Evolutionary conservation across 2,888 invertebrate species (phyloP), one percentile per base, ranked within the genome.

Genomic region (Crossocerus cetratus): DNA sequence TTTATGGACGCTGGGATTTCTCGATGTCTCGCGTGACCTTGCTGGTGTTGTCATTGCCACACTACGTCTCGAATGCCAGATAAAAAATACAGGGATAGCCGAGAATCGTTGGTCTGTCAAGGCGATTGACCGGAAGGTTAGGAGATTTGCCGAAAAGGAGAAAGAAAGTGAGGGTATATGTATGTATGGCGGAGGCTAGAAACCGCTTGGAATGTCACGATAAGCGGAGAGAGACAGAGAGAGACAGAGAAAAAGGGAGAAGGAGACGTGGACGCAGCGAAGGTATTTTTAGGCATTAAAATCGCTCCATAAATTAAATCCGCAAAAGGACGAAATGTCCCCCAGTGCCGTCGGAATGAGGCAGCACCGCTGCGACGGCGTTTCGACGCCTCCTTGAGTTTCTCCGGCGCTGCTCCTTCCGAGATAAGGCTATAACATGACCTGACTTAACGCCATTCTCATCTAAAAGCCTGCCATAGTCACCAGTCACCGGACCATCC

Each of bases 241-340:
- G 32, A 32, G 8, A 5, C 0, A 32, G 8, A 11, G 32, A 32
- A 32, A 32, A 32, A 32, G 32, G 11, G 71, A 72, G 76, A 68
- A 72, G 77, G 76, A 61, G 72, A 72, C 70, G 43, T 18, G 69
- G 72, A 70, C 65, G 72, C 63, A 83, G 78, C 81, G n/a, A 74
- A 76, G 85, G 86, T 87, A 87, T 87, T 87, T 87, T 87, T 87
- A 87, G 87, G 84, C 84, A 86, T 87, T 87, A 86, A 87, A 87
- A 87, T 87, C 87, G 87, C 84, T 84, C 86, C 86, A 87, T 87
- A 87, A 87, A 87, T 87, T 87, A 87, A 87, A 86, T 84, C 86
- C 83, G 81, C 78, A 85, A 85, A 86, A 86, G 80, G 83, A 84
- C 80, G 81, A 85, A 54, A 76, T 59, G 71, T 55, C 44, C 32